These are phyloP conservation scores for Callospermophilus lateralis DNA, from an alignment of 2,113 vertebrate species.

Conservation along the genomic window DNA sequence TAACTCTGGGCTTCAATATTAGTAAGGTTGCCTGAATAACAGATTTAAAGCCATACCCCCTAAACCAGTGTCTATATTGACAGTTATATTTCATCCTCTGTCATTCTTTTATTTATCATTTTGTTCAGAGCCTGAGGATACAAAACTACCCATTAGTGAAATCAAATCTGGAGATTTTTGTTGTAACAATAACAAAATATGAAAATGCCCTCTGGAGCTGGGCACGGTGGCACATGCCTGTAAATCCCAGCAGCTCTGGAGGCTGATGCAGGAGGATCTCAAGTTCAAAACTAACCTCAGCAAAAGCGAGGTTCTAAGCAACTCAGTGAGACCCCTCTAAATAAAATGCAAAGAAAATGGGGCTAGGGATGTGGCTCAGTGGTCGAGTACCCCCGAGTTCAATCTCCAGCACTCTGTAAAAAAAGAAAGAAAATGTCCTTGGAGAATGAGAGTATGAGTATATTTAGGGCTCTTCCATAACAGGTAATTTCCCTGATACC, in stretches of 20 bases:
- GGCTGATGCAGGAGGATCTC: no score
- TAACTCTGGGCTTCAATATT: neutral
- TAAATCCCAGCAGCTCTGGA: no score
- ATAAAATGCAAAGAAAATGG: no score
- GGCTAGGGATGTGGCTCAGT: no score
- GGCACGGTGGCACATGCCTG: no score
- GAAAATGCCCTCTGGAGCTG: neutral
- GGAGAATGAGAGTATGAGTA: neutral
- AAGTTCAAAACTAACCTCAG: no score
- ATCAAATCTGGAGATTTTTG: conserved; percentile 30
- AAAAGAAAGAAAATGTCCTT: neutral
- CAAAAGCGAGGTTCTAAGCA: no score
- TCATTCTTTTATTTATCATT: conserved; percentile 55
- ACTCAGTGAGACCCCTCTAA: no score
- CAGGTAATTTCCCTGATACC: neutral
- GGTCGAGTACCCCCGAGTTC: no score
- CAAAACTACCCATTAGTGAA: conserved; percentile 33
- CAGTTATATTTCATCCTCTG: neutral
- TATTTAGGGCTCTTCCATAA: neutral
- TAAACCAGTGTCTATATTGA: conserved; percentile 39
- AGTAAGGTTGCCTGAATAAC: neutral
- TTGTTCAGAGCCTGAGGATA: conserved; percentile 10
- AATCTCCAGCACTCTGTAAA: no score
- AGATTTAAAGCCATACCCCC: neutral
- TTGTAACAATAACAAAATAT: conserved; percentile 34